phyloP scores from a whole-genome alignment of 92 coral and sea anemone species.

The Palythoa heliodiscus region DNA sequence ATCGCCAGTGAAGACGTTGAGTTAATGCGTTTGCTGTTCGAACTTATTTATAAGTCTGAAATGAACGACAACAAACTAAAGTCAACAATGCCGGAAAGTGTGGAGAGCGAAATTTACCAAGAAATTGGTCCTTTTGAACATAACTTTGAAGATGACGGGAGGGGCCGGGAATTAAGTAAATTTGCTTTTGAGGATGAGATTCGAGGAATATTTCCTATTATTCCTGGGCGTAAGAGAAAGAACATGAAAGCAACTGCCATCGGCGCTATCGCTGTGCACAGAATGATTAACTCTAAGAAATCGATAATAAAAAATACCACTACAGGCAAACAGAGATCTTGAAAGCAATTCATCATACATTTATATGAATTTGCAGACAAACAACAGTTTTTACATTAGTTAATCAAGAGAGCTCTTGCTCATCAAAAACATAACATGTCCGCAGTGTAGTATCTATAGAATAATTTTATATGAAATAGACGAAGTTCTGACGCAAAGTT shows the following conservation, averaged over 20 bases:
- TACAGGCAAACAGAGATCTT: too few relatives aligned
- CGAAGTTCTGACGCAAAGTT: too few relatives aligned
- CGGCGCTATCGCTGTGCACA: constrained; percentile 7
- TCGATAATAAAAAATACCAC: too few relatives aligned
- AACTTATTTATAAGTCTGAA: not conserved
- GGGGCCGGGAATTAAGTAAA: not conserved
- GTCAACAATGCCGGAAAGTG: not conserved
- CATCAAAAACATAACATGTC: too few relatives aligned
- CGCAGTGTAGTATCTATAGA: too few relatives aligned
- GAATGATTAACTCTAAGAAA: not conserved
- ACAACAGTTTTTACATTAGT: too few relatives aligned
- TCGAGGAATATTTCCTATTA: constrained; percentile 30
- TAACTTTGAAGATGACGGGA: not conserved
- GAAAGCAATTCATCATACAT: too few relatives aligned
- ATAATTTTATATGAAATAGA: too few relatives aligned
- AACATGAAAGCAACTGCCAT: constrained; percentile 9
- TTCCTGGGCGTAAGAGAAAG: not conserved
- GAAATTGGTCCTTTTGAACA: too few relatives aligned
- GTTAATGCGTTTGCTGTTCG: not conserved
- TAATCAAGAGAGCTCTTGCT: too few relatives aligned
- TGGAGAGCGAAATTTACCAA: not conserved
- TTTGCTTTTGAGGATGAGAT: constrained; percentile 28
- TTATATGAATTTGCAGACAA: too few relatives aligned
- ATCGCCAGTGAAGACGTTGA: constrained; percentile 21
- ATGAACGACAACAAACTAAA: not conserved